A percentile compares a stretch with the other conserved stretches of the same genome.
These are phyloP conservation scores for Raja brachyura DNA, from an alignment of 2,113 vertebrate species.

Conservation along the genomic window DNA sequence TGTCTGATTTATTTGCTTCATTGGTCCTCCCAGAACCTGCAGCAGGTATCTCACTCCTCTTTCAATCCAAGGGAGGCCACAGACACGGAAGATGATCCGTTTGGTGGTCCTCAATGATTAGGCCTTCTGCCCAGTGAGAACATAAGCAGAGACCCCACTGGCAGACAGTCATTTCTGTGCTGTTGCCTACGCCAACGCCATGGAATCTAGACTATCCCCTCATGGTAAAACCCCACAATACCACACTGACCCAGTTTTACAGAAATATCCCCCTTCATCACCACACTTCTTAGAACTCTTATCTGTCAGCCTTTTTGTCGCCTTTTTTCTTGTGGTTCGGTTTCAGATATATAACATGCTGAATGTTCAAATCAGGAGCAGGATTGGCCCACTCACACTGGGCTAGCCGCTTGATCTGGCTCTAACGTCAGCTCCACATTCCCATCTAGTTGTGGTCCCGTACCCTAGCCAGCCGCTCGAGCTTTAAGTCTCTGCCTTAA, in stretches of 20 bases:
- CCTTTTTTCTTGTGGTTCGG: neutral
- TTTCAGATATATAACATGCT: neutral
- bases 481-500: no score
- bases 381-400: no score
- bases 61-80: neutral
- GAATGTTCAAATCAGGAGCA: no score
- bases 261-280: neutral
- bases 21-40: no score
- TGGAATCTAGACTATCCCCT: neutral
- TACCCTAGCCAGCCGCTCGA: no score
- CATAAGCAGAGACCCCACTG: neutral
- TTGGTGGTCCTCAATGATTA: neutral
- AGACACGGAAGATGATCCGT: neutral
- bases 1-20: no score
- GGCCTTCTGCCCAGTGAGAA: neutral
- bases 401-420: no score
- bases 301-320: neutral
- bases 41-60: neutral
- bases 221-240: neutral
- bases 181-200: neutral
- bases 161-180: neutral
- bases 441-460: no score
- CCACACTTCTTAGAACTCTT: slow-evolving; percentile 26
- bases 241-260: slow-evolving; percentile 2
- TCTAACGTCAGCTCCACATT: no score